Evolutionary conservation across 2,113 vertebrate genomes (phyloP).

Genomic region (Bufo bufo): DNA sequence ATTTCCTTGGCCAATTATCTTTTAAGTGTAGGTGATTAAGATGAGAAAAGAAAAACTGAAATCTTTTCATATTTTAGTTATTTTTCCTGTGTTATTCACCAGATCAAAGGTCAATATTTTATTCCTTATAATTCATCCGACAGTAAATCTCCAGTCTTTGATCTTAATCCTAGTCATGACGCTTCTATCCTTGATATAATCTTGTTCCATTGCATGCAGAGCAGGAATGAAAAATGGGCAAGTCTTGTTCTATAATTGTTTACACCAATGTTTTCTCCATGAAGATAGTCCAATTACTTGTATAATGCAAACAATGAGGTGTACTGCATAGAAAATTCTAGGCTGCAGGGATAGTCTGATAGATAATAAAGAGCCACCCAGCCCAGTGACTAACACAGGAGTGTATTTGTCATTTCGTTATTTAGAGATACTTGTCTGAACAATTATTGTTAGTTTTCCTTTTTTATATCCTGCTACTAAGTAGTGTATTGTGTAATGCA

Average conservation of each 20-base stretch:
- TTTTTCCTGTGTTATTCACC: background rate
- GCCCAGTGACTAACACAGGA: constrained; percentile 11
- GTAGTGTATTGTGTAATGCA: background rate
- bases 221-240: background rate
- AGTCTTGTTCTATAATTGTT: background rate
- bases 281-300: background rate
- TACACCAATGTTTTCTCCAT: background rate
- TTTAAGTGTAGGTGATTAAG: background rate
- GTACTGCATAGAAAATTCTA: background rate
- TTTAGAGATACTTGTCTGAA: constrained; percentile 36
- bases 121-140: background rate
- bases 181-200: background rate
- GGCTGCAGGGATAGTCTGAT: background rate
- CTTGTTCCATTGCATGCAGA: background rate
- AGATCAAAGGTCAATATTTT: background rate
- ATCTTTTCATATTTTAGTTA: background rate
- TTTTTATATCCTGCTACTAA: background rate
- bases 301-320: background rate
- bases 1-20: background rate
- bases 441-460: constrained; percentile 31
- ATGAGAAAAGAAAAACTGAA: background rate
- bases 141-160: background rate
- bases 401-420: constrained; percentile 12
- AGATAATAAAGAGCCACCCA: background rate
- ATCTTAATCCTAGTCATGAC: background rate